phyloP scores from a whole-genome alignment of 1,140 invertebrate species.

The Tetraneura akinire region DNA sequence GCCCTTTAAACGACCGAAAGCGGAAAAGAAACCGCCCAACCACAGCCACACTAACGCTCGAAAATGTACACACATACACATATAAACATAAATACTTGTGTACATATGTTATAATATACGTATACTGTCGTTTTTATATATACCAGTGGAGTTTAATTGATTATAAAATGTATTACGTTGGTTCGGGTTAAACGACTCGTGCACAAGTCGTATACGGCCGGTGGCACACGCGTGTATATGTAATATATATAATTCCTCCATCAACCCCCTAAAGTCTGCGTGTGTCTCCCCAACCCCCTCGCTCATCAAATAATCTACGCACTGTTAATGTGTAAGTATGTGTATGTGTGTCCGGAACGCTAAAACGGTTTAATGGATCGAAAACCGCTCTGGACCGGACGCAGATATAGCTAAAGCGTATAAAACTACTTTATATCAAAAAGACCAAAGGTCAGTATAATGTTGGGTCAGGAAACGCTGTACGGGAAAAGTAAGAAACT shows the following conservation, averaged over 20 bases:
- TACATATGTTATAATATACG: background rate
- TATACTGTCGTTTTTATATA: background rate
- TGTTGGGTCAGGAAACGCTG: slow-evolving; percentile 47
- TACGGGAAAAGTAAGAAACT: slow-evolving; percentile 48
- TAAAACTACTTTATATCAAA: slow-evolving; percentile 42
- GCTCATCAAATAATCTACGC: background rate
- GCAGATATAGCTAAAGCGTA: slow-evolving; percentile 23
- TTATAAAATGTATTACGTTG: slow-evolving; percentile 51
- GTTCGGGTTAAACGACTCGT: slow-evolving; percentile 50
- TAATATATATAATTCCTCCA: background rate
- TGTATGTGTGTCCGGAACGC: slow-evolving; percentile 17
- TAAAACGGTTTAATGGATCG: slow-evolving; percentile 52
- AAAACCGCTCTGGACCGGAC: slow-evolving; percentile 50
- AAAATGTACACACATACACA: background rate
- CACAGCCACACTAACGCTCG: slow-evolving; percentile 13
- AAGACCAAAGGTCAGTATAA: slow-evolving; percentile 45
- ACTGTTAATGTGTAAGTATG: background rate
- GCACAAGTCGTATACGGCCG: background rate
- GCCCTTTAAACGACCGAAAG: slow-evolving; percentile 32
- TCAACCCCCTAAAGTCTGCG: slow-evolving; percentile 7
- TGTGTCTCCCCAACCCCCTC: background rate
- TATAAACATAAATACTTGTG: background rate
- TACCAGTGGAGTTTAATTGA: slow-evolving; percentile 49
- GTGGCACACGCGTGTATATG: background rate
- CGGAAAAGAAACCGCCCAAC: slow-evolving; percentile 46